Evolutionary conservation across 2,888 invertebrate genomes (phyloP), one percentile per base, ranked within the genome.

Genomic region (Spodoptera littoralis): DNA sequence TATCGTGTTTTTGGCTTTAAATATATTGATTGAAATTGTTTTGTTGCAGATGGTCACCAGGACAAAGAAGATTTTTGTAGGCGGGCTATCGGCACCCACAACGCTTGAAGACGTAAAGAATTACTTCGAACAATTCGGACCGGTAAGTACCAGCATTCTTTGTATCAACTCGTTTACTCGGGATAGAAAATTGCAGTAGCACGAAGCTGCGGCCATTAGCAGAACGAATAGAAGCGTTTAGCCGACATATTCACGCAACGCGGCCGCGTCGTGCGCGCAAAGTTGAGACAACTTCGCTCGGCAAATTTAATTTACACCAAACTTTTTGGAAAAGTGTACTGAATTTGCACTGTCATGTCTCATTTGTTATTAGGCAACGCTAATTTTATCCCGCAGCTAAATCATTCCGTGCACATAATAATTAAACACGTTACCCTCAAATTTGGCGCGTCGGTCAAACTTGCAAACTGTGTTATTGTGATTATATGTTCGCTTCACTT

Each of bases 61-160:
- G 96, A 99, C 99, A 96, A 99, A 99, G 97, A 99, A 99, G 96
- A 99, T 99, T 96, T 99, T 99, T 96, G 99, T 99, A 92, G 99
- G 99, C 88, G 99, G 99, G 91, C 96, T 99, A 88, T 99, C 99
- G 89, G 99, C 99, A 91, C 98, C 99, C 91, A 99, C 99, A 92
- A 99, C 99, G 90, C 97, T 99, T 93, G 99, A 99, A 95, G 99
- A 99, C 95, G 99, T 99, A 93, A 99, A 99, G 96, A 98, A 98
- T 95, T 99, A 99, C 96, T 99, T 99, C 96, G 99, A 99, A 96
- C 99, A 99, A 95, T 99, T 99, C 95, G 99, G 99, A 95, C 98
- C 99, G 98, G 99, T 99, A 95, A 98, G 98, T 92, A 70, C 60
- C 45, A 12, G 0, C 11, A 51, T 54, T 61, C 18, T 65, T 66